Base-by-base conservation (phyloP, 2,888 invertebrate species). In the Caradrina clavipalpis region DNA sequence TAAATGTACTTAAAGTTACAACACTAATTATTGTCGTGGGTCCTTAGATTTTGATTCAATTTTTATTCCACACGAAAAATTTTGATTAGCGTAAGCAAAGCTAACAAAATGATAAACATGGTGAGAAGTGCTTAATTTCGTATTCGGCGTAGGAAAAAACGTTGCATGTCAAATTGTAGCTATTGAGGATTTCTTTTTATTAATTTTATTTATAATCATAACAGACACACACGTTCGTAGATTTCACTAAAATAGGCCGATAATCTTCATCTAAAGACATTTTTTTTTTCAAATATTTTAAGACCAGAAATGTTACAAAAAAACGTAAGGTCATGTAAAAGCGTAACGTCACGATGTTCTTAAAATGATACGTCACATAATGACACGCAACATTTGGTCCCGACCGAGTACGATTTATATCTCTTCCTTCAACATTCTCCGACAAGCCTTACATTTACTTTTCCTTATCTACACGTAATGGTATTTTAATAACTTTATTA, bases 11-110 rank as follows among this genome's bases (percentile, higher is more conserved):
- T 86, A 83, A 87, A 84, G 76, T 87, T 89, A 89, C 81, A 89
- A 88, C 69, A 89, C 93, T 94, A 94, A 93, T 95, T 95, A 95
- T 95, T 95, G 95, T 95, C 95, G 90, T 89, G 91, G 88, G 87
- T 88, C 80, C 86, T 87, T 85, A 83, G 73, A 86, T 88, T 90
- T 89, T 84, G 84, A 81, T 83, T 84, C 63, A 64, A 75, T 77
- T 78, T 76, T 76, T 67, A 80, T 75, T 80, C 80, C 79, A 76
- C 81, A 73, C 81, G 75, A 82, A 78, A 79, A 73, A 71, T 47
- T 31, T 55, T 58, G 35, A 61, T 63, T 31, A 58, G 57, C 49
- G 21, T 69, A 73, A 73, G 56, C 64, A 78, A 79, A 66, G 56
- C 73, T 69, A 69, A 76, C 54, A 61, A 56, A 83, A 76, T 35